Evolutionary conservation across 2,113 vertebrate genomes (phyloP).

Genomic region (Ophthalmolycus amberensis): DNA sequence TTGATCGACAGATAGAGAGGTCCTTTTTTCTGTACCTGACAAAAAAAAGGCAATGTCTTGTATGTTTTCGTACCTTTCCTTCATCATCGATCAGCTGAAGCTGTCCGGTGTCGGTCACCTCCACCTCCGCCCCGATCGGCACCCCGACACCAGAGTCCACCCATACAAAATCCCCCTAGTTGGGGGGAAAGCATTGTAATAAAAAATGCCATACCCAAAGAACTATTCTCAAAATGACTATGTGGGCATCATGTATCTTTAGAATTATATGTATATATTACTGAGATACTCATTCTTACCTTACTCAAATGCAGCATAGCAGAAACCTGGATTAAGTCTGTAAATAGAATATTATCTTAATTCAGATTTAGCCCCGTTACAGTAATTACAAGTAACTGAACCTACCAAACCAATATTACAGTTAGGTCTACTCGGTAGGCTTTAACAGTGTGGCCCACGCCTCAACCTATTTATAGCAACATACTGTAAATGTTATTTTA

Average conservation of each 20-base stretch:
- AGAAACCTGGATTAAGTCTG: slow-evolving; percentile 44
- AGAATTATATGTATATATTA: not conserved
- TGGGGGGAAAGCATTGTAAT: not conserved
- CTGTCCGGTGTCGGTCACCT: slow-evolving; percentile 85
- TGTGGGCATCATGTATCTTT: not conserved
- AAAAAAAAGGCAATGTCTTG: not conserved
- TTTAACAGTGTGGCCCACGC: too few relatives aligned
- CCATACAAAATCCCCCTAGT: slow-evolving; percentile 96
- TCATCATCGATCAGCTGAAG: slow-evolving; percentile 92
- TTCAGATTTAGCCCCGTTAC: not conserved
- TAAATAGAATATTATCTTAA: not conserved
- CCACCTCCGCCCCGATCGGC: slow-evolving; percentile 90
- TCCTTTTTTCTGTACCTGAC: not conserved
- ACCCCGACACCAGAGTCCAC: slow-evolving; percentile 83
- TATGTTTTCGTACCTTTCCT: slow-evolving; percentile 88
- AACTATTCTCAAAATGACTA: not conserved
- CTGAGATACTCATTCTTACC: slow-evolving; percentile 65
- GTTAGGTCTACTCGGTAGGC: not conserved
- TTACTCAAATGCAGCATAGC: slow-evolving; percentile 81
- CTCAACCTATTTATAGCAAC: not conserved
- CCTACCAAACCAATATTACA: not conserved
- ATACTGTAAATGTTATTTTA: not conserved
- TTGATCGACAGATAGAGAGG: not conserved
- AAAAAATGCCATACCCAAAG: not conserved
- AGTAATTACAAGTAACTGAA: not conserved